phyloP scores from a whole-genome alignment of 1,140 invertebrate species.

The Temnothorax nylanderi region DNA sequence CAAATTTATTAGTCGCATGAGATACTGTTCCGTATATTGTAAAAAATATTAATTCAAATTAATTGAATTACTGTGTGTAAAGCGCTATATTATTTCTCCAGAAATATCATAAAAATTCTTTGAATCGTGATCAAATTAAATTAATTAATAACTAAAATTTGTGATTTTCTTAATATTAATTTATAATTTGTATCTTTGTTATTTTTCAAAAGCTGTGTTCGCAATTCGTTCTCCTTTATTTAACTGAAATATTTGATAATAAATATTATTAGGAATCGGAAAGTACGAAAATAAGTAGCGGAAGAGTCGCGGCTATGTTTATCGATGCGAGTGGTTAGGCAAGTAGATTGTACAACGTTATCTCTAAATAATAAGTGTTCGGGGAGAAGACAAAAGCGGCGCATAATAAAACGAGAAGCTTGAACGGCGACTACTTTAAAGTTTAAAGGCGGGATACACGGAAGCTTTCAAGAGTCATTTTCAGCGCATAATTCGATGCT shows the following conservation, averaged over 20 bases:
- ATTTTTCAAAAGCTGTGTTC: not conserved
- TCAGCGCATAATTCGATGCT: conserved; percentile 47
- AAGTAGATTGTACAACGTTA: conserved; percentile 17
- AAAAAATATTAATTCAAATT: conserved; percentile 4
- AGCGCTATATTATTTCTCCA: not conserved
- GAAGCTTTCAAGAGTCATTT: conserved; percentile 53
- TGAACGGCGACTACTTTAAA: conserved; percentile 55
- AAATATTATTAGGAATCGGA: not conserved
- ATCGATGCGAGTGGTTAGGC: not conserved
- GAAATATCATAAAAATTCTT: not conserved
- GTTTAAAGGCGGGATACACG: conserved; percentile 44
- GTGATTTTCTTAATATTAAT: not conserved
- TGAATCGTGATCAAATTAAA: not conserved
- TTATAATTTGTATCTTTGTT: not conserved
- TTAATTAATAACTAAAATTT: not conserved
- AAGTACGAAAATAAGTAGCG: not conserved
- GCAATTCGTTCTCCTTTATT: not conserved
- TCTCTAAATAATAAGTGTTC: conserved; percentile 36
- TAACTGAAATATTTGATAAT: not conserved
- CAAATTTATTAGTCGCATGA: conserved; percentile 20
- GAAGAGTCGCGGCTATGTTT: not conserved
- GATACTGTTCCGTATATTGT: not conserved
- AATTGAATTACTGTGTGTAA: not conserved
- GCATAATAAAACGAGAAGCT: conserved; percentile 45
- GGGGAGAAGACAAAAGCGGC: conserved; percentile 31